phyloP scores from a whole-genome alignment of 2,797 vertebrate genomes.

The Halcyon leucocephala region DNA sequence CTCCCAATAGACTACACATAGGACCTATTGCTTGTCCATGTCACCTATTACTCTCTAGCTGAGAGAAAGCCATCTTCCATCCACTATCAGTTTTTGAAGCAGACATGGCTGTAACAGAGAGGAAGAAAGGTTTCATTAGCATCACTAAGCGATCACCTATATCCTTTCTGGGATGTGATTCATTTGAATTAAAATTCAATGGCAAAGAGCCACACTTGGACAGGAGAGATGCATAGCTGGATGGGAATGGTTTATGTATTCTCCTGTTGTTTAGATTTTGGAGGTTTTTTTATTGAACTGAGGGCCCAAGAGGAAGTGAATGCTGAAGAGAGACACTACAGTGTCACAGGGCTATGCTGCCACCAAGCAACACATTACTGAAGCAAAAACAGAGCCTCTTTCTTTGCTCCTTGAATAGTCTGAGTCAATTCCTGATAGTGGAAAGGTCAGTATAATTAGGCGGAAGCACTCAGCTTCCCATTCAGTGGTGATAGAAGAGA shows the following conservation, averaged over 20 bases:
- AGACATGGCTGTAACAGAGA: background rate
- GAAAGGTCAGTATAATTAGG: constrained; percentile 65
- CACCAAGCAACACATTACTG: background rate
- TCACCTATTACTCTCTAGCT: background rate
- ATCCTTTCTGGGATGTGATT: background rate
- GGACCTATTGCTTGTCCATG: rapidly evolving
- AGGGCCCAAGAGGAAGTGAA: background rate
- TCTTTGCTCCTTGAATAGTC: constrained; percentile 33
- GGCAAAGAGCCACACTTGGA: background rate
- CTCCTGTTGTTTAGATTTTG: background rate
- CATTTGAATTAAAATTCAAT: background rate
- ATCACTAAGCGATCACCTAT: background rate
- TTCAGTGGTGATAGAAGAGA: background rate
- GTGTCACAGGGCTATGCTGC: background rate
- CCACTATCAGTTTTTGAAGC: background rate
- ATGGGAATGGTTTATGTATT: background rate
- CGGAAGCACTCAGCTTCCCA: background rate
- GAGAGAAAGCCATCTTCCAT: background rate
- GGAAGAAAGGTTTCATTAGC: background rate
- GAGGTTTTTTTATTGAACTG: background rate
- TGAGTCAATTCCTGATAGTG: constrained; percentile 14
- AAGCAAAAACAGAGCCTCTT: constrained; percentile 31
- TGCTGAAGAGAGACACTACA: background rate
- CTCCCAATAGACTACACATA: background rate
- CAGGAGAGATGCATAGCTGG: background rate